phyloP scores from a whole-genome alignment of 2,113 vertebrate species.

The Chitala chitala region DNA sequence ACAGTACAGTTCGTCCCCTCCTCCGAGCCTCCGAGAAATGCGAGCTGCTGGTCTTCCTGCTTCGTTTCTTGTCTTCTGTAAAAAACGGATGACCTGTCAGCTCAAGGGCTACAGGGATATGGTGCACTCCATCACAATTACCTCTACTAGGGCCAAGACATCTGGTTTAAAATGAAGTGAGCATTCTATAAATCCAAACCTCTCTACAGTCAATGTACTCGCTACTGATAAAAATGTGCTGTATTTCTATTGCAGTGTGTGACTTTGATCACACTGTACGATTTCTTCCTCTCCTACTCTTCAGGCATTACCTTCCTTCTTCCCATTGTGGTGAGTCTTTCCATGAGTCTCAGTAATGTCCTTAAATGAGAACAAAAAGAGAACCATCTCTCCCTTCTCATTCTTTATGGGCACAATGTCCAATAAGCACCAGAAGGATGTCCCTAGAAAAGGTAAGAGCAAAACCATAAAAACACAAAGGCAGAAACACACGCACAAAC shows the following conservation, averaged over 20 bases:
- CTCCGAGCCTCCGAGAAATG: slow-evolving; percentile 63
- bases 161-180: not conserved
- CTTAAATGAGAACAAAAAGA: slow-evolving; percentile 95
- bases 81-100: not conserved
- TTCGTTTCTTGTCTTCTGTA: slow-evolving; percentile 58
- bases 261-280: not conserved
- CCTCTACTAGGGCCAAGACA: not conserved
- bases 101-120: not conserved
- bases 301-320: slow-evolving; percentile 64
- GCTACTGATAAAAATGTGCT: not conserved
- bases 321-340: slow-evolving; percentile 52
- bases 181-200: not conserved
- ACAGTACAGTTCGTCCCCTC: slow-evolving; percentile 67
- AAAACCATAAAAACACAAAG: not conserved
- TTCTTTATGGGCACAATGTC: slow-evolving; percentile 96
- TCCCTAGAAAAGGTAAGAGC: slow-evolving; percentile 54
- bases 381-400: slow-evolving; percentile 88
- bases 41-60: slow-evolving; percentile 54
- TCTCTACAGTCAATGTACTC: not conserved
- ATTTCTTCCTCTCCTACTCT: not conserved
- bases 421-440: slow-evolving; percentile 83
- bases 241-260: too few species aligned
- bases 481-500: not conserved
- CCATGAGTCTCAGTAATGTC: slow-evolving; percentile 76
- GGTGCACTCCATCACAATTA: not conserved